Conservation (phyloP, 1,140 invertebrate genomes). For the Cecropterus lyciades region DNA sequence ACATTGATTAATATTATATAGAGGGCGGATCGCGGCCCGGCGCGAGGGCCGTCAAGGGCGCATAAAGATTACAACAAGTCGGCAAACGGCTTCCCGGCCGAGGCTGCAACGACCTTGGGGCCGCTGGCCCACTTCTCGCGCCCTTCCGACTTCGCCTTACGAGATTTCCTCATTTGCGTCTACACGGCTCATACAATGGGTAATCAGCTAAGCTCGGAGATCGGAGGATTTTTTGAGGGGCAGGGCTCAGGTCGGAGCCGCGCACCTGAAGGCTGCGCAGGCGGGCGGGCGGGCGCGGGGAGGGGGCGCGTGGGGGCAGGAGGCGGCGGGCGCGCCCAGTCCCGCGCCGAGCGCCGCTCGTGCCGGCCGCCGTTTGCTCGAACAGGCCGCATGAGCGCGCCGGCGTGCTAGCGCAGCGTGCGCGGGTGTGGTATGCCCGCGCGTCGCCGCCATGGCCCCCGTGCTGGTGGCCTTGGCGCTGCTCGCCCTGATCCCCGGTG, state of each 20-base stretch:
- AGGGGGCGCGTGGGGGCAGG: slow-evolving; percentile 36
- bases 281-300: slow-evolving; percentile 37
- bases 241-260: slow-evolving; percentile 67
- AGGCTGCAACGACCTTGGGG: slow-evolving; percentile 70
- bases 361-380: slow-evolving; percentile 61
- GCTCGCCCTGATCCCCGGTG: slow-evolving; percentile 73
- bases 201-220: slow-evolving; percentile 43
- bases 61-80: slow-evolving; percentile 46
- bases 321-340: slow-evolving; percentile 59
- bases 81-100: slow-evolving; percentile 43
- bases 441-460: slow-evolving; percentile 72
- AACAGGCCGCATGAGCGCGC: slow-evolving; percentile 74
- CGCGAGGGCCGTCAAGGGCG: slow-evolving; percentile 49
- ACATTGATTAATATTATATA: slow-evolving; percentile 47
- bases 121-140: slow-evolving; percentile 55
- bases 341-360: slow-evolving; percentile 76
- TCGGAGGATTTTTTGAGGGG: slow-evolving; percentile 65
- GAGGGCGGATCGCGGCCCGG: background rate
- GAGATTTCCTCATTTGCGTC: slow-evolving; percentile 43
- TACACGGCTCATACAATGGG: slow-evolving; percentile 40
- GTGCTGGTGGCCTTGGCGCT: slow-evolving; percentile 72
- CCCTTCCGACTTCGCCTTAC: slow-evolving; percentile 35
- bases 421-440: slow-evolving; percentile 81
- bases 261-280: slow-evolving; percentile 73
- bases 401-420: slow-evolving; percentile 78